Percentiles rank a stretch among this genome's conserved stretches.
These are phyloP conservation scores for Atrichornis clamosus DNA, from an alignment of 2,113 vertebrate species.

Conservation along the genomic window DNA sequence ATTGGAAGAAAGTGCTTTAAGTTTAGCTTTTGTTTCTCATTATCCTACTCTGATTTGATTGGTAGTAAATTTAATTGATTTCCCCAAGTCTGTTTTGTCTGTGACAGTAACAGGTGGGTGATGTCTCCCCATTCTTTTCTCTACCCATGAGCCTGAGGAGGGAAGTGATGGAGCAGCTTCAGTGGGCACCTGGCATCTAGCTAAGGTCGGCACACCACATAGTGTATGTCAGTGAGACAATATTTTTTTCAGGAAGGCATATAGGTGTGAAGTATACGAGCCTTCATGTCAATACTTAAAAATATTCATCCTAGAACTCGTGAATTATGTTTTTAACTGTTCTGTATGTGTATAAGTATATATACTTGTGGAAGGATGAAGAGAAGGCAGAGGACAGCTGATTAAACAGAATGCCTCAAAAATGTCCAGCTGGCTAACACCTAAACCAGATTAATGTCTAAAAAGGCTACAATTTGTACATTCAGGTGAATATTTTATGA, in stretches of 20 bases:
- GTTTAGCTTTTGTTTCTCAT: neutral
- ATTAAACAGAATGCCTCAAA: neutral
- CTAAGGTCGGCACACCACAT: neutral
- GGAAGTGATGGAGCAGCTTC: rapidly evolving
- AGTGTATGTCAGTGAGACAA: neutral
- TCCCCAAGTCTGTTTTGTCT: neutral
- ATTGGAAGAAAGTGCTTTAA: neutral
- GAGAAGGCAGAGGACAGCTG: neutral
- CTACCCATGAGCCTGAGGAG: neutral
- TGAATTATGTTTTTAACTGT: neutral
- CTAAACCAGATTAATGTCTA: neutral
- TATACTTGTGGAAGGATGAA: neutral
- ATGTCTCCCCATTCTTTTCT: neutral
- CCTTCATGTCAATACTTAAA: neutral
- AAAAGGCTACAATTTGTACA: neutral
- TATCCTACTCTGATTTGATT: neutral
- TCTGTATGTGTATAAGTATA: neutral
- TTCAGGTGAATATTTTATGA: constrained; percentile 2
- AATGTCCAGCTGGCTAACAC: neutral
- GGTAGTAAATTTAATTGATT: neutral
- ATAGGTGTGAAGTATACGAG: neutral
- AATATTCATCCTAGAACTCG: neutral
- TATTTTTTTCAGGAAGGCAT: neutral
- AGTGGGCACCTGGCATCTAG: neutral
- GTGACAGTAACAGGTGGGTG: neutral